phyloP scores from a whole-genome alignment of 2,113 vertebrate genomes.

The Prionailurus bengalensis region DNA sequence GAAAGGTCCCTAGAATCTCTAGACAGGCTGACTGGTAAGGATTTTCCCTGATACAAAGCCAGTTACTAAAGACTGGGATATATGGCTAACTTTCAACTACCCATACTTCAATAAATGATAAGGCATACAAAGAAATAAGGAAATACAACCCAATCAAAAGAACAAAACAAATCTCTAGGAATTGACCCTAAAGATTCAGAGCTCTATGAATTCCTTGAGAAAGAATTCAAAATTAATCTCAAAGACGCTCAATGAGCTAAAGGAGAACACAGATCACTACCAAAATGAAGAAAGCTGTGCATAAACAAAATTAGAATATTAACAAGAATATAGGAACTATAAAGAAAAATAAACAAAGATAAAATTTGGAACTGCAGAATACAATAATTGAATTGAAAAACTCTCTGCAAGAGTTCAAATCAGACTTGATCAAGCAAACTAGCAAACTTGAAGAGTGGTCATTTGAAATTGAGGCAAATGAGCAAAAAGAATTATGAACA shows the following conservation, averaged over 20 bases:
- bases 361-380: not conserved
- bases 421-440: not conserved
- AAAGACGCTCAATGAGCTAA: not conserved
- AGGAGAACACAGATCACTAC: not conserved
- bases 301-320: not conserved
- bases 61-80: not conserved
- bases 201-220: not conserved
- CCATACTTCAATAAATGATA: not conserved
- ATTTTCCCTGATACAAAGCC: not conserved
- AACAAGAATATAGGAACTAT: not conserved
- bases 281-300: not conserved
- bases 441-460: not conserved
- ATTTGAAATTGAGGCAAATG: not conserved
- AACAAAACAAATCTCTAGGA: not conserved
- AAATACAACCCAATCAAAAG: not conserved
- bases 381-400: not conserved
- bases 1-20: not conserved
- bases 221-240: not conserved
- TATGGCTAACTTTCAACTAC: not conserved
- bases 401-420: not conserved
- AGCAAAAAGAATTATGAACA: not conserved
- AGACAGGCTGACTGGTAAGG: rapidly evolving
- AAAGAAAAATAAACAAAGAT: not conserved
- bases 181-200: not conserved
- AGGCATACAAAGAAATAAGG: not conserved